A percentile compares a stretch with the other conserved stretches of the same genome.
Evolutionary conservation across 2,888 invertebrate genomes (phyloP).

Genomic region (Chirona hameri): DNA sequence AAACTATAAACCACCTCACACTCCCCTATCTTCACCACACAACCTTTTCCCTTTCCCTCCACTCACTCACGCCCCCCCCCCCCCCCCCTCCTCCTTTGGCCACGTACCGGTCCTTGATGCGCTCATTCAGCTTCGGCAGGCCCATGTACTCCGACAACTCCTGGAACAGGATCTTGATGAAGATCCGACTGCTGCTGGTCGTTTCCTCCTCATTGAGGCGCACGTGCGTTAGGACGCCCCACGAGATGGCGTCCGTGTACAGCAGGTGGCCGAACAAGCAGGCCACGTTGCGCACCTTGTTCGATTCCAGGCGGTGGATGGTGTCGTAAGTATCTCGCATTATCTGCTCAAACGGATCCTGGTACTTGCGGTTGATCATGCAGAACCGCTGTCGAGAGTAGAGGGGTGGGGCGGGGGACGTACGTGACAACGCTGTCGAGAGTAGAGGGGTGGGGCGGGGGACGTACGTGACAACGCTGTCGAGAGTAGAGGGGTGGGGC

Average conservation of each 20-base stretch:
- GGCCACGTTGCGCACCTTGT: conserved; percentile 90
- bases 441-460: background rate
- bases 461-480: conserved; percentile 49
- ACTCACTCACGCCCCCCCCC: background rate
- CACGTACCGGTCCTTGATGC: conserved; percentile 84
- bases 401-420: background rate
- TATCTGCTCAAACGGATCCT: conserved; percentile 89
- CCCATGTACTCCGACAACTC: conserved; percentile 97
- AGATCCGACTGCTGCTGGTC: conserved; percentile 93
- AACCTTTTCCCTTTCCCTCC: too few species aligned
- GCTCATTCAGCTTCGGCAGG: conserved; percentile 78
- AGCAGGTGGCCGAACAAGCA: conserved; percentile 95
- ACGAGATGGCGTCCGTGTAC: conserved; percentile 93
- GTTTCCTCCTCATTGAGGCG: conserved; percentile 95
- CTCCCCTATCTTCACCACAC: too few species aligned
- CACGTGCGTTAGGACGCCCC: conserved; percentile 87
- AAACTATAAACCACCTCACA: too few species aligned
- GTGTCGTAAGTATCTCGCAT: conserved; percentile 94
- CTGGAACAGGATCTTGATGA: conserved; percentile 91
- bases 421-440: conserved; percentile 48
- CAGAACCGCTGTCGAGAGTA: conserved; percentile 65
- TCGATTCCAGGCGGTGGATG: conserved; percentile 70
- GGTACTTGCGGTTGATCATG: conserved; percentile 85
- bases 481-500: background rate
- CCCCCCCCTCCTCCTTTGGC: background rate